Percentiles rank a stretch among this genome's conserved stretches.
These are phyloP conservation scores for Platycnemis pennipes DNA, from an alignment of 2,888 invertebrate species.

Conservation along the genomic window DNA sequence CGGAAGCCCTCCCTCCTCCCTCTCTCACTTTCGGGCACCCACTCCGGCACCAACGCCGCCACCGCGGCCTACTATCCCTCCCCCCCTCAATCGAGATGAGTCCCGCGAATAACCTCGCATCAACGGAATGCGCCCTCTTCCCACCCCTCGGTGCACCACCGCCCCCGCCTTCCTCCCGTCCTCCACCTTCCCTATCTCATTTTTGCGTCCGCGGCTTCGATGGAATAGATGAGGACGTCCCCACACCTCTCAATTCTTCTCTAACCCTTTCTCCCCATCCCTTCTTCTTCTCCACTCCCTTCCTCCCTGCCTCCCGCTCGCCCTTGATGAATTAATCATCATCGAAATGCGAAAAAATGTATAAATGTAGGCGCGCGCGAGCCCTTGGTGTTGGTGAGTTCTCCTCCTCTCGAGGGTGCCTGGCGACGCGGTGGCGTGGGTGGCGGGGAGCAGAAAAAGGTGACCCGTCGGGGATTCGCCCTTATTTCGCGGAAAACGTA, in stretches of 20 bases:
- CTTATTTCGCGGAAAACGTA: neutral
- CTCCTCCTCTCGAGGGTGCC: neutral
- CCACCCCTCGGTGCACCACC: neutral
- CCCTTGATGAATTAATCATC: constrained; percentile 32
- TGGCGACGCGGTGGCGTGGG: neutral
- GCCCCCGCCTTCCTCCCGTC: neutral
- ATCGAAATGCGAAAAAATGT: constrained; percentile 39
- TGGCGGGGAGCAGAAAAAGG: neutral
- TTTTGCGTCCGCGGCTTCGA: neutral
- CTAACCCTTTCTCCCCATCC: neutral
- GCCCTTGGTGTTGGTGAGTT: neutral
- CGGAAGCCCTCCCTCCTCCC: neutral
- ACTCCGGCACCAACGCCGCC: neutral
- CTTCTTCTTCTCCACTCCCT: neutral
- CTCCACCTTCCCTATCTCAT: neutral
- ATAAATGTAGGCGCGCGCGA: neutral
- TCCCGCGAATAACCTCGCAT: neutral
- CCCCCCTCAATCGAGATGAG: neutral
- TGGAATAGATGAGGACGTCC: neutral
- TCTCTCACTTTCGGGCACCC: neutral
- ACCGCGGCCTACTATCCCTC: neutral
- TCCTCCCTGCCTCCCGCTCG: neutral
- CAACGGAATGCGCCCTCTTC: neutral
- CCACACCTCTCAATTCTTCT: neutral
- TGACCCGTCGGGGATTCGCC: constrained; percentile 32